Conservation (phyloP, 2,888 invertebrate genomes). For the Parnassius smintheus region DNA sequence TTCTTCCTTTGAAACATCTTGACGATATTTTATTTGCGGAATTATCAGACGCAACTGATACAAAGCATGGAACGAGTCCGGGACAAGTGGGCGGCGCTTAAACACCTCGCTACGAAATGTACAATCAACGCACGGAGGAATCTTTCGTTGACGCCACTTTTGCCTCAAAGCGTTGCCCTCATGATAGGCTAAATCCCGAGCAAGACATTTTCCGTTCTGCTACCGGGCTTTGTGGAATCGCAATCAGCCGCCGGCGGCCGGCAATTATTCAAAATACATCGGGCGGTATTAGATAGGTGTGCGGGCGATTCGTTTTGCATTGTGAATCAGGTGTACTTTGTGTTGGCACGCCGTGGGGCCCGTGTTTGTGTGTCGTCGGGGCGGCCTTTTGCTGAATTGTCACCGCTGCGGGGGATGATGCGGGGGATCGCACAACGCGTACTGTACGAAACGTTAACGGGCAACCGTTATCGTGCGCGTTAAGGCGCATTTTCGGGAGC, state of each 20-base stretch:
- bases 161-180: constrained; percentile 38
- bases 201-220: constrained; percentile 67
- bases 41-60: constrained; percentile 4
- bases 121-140: constrained; percentile 19
- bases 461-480: constrained; percentile 40
- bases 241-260: constrained; percentile 65
- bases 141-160: constrained; percentile 34
- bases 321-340: constrained; percentile 76
- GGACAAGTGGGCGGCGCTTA: not conserved
- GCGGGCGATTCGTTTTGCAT: constrained; percentile 76
- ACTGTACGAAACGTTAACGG: constrained; percentile 36
- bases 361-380: constrained; percentile 60
- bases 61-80: constrained; percentile 6
- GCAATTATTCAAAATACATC: constrained; percentile 80
- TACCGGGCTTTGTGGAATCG: constrained; percentile 61
- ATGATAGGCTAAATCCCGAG: constrained; percentile 47
- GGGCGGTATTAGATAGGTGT: constrained; percentile 78
- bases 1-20: not conserved
- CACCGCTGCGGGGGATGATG: constrained; percentile 52
- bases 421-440: constrained; percentile 39
- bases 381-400: constrained; percentile 63
- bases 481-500: constrained; percentile 31
- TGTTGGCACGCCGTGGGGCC: constrained; percentile 56
- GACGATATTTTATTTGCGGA: constrained; percentile 6
- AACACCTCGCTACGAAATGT: constrained; percentile 16